These are phyloP conservation scores for Anser cygnoides DNA, from an alignment of 2,113 vertebrate species.

Conservation along the genomic window DNA sequence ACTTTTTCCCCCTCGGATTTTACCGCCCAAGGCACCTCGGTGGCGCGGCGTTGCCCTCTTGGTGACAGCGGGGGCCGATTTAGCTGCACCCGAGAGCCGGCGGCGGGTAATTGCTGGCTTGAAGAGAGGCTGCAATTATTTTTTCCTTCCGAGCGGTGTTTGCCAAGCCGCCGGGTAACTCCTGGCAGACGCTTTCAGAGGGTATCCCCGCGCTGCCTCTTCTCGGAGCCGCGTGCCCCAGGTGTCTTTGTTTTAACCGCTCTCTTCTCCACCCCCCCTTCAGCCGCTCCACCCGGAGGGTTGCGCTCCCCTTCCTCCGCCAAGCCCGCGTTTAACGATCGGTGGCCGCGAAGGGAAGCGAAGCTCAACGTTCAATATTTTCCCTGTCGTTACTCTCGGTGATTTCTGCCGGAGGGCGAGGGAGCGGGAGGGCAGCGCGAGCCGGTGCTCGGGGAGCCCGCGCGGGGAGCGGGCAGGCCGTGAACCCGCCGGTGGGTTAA, in stretches of 20 bases:
- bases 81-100: background rate
- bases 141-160: background rate
- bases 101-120: conserved; percentile 1
- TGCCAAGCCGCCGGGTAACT: background rate
- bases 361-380: rapidly evolving
- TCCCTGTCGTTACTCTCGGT: background rate
- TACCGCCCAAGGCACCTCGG: rapidly evolving
- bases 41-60: background rate
- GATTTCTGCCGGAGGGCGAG: background rate
- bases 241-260: background rate
- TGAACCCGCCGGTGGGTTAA: rapidly evolving
- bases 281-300: background rate
- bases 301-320: rapidly evolving
- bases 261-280: background rate
- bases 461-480: background rate
- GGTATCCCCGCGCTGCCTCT: background rate
- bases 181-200: background rate
- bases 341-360: background rate
- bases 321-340: background rate
- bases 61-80: rapidly evolving
- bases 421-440: background rate
- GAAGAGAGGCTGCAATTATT: conserved; percentile 50
- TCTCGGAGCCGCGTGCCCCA: rapidly evolving
- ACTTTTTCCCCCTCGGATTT: background rate
- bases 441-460: rapidly evolving